Evolutionary conservation across 2,888 invertebrate genomes (phyloP).

Genomic region (Phytoseiulus persimilis): DNA sequence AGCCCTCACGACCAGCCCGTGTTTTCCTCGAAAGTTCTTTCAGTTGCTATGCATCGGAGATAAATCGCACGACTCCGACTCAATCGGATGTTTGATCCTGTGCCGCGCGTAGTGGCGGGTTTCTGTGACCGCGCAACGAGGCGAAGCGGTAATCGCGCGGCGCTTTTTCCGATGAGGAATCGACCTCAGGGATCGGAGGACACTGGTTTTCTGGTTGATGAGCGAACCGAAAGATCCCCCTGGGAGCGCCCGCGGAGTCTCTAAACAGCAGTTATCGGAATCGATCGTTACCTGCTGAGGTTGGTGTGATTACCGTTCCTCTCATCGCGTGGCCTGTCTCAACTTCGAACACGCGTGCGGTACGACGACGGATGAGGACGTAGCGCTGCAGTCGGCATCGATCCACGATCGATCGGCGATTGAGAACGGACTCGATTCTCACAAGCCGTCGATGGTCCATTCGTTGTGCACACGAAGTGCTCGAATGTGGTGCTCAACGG

Average conservation of each 20-base stretch:
- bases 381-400: slow-evolving; percentile 33
- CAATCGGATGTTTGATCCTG: background rate
- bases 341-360: background rate
- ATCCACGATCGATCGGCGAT: background rate
- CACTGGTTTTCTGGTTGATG: too few relatives aligned
- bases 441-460: background rate
- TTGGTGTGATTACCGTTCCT: background rate
- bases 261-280: background rate
- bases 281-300: background rate
- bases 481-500: background rate
- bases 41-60: background rate
- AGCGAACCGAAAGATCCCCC: background rate
- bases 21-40: background rate
- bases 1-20: background rate
- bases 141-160: too few relatives aligned
- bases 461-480: background rate
- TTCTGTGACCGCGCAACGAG: background rate
- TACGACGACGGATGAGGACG: background rate
- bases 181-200: too few relatives aligned
- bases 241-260: background rate
- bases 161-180: too few relatives aligned
- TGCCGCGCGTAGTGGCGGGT: background rate
- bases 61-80: background rate
- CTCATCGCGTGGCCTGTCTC: background rate
- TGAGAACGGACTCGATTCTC: background rate